Conservation (phyloP, 2,113 vertebrate species). For the Circaetus cinerascens region DNA sequence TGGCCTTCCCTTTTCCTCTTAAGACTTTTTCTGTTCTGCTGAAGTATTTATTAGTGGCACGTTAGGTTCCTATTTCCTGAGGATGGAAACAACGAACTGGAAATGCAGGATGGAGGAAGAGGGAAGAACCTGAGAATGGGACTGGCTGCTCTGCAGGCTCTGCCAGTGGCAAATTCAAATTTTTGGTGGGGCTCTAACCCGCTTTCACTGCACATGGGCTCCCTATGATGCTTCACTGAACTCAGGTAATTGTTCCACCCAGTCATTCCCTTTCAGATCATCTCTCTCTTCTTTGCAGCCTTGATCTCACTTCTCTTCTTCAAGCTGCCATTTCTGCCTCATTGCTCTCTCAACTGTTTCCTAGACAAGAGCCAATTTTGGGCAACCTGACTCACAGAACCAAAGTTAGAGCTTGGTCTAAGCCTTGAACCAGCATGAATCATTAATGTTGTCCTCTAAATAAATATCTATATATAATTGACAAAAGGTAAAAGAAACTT, state of each 20-base stretch:
- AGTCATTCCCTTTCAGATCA: neutral
- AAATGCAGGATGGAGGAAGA: slow-evolving; percentile 42
- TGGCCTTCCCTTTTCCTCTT: slow-evolving; percentile 9
- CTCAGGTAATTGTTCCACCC: neutral
- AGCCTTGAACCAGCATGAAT: neutral
- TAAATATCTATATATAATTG: neutral
- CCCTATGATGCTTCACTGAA: neutral
- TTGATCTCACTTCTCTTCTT: neutral
- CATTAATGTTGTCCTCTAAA: neutral
- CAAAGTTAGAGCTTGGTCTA: neutral
- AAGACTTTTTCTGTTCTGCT: slow-evolving; percentile 11
- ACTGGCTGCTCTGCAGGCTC: neutral
- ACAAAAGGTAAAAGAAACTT: neutral
- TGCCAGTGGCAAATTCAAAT: slow-evolving; percentile 16
- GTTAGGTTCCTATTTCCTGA: slow-evolving; percentile 16
- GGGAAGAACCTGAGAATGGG: neutral
- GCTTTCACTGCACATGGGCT: neutral
- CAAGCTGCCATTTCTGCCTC: neutral
- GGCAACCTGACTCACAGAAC: neutral
- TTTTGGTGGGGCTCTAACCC: neutral
- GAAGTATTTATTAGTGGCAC: slow-evolving; percentile 7
- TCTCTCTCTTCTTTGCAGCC: neutral
- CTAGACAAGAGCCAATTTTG: neutral
- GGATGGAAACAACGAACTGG: neutral
- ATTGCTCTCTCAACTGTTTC: neutral